phyloP scores from a whole-genome alignment of 2,797 vertebrate species.

The Rhinella marina region DNA sequence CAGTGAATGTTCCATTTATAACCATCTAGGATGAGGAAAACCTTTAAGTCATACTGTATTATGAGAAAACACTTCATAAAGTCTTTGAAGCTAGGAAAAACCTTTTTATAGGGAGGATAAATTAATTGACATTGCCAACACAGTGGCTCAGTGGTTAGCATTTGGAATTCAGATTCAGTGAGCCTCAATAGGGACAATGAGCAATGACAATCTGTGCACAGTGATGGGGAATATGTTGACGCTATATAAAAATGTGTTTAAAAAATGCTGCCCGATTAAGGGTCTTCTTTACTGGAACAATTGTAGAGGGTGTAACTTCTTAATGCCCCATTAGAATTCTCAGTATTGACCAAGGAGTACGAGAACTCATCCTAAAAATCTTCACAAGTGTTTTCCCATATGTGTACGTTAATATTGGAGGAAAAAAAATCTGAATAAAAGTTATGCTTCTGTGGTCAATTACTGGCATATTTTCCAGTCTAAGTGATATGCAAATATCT shows the following conservation, averaged over 20 bases:
- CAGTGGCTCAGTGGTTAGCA: too few species aligned
- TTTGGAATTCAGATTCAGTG: too few species aligned
- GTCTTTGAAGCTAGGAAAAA: background rate
- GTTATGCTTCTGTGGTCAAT: background rate
- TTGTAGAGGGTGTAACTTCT: too few species aligned
- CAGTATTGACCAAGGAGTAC: background rate
- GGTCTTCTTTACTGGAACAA: too few species aligned
- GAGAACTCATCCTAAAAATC: background rate
- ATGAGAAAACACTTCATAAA: background rate
- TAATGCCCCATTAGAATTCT: background rate
- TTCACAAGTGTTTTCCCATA: background rate
- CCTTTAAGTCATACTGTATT: background rate
- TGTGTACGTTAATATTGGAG: background rate
- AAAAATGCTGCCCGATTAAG: too few species aligned
- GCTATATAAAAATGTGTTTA: too few species aligned
- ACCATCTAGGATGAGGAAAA: background rate
- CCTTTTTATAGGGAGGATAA: background rate
- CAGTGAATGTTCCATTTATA: background rate
- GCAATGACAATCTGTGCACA: too few species aligned
- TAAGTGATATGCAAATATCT: slow-evolving; percentile 26
- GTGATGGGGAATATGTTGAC: too few species aligned
- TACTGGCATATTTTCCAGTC: background rate
- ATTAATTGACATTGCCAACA: background rate
- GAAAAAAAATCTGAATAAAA: background rate
- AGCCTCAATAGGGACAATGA: too few species aligned